phyloP scores from a whole-genome alignment of 2,888 invertebrate species.

The Drosophila nr. perissopoda region DNA sequence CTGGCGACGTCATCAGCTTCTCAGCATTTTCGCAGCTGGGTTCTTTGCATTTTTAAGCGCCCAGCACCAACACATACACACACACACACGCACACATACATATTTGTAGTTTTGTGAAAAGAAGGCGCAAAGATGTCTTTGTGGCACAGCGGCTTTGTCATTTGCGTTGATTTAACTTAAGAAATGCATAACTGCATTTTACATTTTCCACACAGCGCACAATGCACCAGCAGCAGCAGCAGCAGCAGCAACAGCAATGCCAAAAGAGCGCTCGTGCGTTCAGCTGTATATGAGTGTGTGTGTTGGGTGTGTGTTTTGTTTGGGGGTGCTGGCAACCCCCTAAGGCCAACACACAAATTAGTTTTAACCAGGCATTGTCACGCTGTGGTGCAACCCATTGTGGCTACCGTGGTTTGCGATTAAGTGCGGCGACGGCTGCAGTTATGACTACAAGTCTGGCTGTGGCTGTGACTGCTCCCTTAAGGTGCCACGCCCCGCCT shows the following conservation, averaged over 20 bases:
- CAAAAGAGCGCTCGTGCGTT: conserved; percentile 47
- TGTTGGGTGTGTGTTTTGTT: conserved; percentile 17
- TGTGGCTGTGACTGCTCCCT: conserved; percentile 12
- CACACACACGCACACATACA: conserved; percentile 6
- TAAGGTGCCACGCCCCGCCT: conserved; percentile 13
- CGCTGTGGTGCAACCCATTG: conserved; percentile 70
- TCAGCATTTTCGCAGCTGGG: conserved; percentile 51
- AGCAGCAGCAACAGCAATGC: conserved; percentile 12
- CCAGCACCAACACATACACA: conserved; percentile 38
- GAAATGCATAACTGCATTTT: conserved; percentile 77
- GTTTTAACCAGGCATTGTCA: conserved; percentile 78
- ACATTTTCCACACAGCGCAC: conserved; percentile 55
- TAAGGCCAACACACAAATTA: conserved; percentile 70
- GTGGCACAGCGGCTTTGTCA: conserved; percentile 63
- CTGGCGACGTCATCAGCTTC: conserved; percentile 50
- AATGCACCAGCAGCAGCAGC: conserved; percentile 43
- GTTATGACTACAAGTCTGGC: conserved; percentile 37
- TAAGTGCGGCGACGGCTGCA: conserved; percentile 46
- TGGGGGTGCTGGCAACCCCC: conserved; percentile 17
- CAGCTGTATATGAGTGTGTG: conserved; percentile 20
- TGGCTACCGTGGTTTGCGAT: conserved; percentile 63
- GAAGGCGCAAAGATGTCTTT: conserved; percentile 29
- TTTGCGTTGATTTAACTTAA: conserved; percentile 73
- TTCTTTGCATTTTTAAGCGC: conserved; percentile 67
- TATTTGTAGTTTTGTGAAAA: conserved; percentile 6